Base-by-base conservation (phyloP, 1,140 invertebrate genomes). In the Campodea augens region DNA sequence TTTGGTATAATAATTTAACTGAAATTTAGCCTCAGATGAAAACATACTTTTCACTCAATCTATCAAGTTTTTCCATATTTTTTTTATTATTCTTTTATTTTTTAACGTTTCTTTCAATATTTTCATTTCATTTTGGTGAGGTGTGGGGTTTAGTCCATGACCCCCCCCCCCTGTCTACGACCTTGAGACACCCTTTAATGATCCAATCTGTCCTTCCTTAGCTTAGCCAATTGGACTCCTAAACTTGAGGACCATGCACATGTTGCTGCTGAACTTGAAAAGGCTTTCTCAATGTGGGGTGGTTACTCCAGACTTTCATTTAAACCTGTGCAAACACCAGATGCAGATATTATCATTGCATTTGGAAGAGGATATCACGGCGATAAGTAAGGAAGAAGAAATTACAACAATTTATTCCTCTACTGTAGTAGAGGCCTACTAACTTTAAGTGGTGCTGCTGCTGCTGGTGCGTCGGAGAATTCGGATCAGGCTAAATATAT, bases 271-370 rank as follows among this genome's bases (percentile, higher is more conserved):
- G 63, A 72, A 52, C 66, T 80, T 39, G 57, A 64, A 19, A 61
- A 60, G 45, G 75, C 71, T 1, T 66, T 80, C 44, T 60, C 67
- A 24, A 57, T 68, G 15, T 81, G 78, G 78, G 67, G 70, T 22
- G 61, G 59, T 15, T 77, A 79, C 54, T 70, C 69, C 2, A 57
- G 63, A 15, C 61, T 81, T 0, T 61, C 51, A 24, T 80, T 81
- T 51, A 55, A 53, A 5, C 59, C 64, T 41, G 49, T 55, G 3
- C 19, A 50, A 15, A 55, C 55, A 43, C 56, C 61, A 5, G 48
- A 57, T 39, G 75, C 75, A 0, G 76, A 81, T 56, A 80, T 81
- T 44, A 62, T 72, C 27, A 65, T 81, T 10, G 65, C 65, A 0
- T 81, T 81, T 60, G 70, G 64, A 22, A 59, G 60, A 32, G 66